Conservation (phyloP, 2,888 invertebrate genomes). For the Drosophila basisetae region DNA sequence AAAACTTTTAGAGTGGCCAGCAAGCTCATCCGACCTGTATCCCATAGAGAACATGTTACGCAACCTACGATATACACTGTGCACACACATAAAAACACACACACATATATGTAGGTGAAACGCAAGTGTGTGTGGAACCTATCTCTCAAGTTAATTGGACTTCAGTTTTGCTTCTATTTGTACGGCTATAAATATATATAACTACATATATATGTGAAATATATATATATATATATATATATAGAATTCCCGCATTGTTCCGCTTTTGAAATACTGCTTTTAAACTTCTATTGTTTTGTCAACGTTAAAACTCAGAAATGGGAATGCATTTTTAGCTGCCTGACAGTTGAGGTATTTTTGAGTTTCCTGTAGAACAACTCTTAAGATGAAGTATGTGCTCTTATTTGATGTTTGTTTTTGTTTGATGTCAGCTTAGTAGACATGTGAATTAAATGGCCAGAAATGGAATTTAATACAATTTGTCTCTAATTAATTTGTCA, state of each 20-base stretch:
- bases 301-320: no score
- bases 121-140: background rate
- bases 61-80: background rate
- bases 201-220: background rate
- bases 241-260: background rate
- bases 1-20: background rate
- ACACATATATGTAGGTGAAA: background rate
- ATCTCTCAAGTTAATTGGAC: background rate
- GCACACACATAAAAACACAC: background rate
- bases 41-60: no score
- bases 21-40: no score
- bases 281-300: background rate
- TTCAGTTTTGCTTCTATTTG: background rate
- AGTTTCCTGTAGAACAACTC: background rate
- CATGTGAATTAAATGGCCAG: background rate
- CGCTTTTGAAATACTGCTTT: background rate
- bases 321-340: background rate
- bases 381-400: background rate
- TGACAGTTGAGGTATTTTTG: background rate
- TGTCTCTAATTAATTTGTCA: background rate
- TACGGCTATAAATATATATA: background rate
- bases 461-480: background rate
- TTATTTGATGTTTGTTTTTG: background rate
- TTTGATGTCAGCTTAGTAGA: background rate
- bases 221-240: background rate